Percentiles rank a stretch among this genome's conserved stretches.
phyloP scores from a whole-genome alignment of 2,797 vertebrate genomes.

The Chloroceryle amazona region DNA sequence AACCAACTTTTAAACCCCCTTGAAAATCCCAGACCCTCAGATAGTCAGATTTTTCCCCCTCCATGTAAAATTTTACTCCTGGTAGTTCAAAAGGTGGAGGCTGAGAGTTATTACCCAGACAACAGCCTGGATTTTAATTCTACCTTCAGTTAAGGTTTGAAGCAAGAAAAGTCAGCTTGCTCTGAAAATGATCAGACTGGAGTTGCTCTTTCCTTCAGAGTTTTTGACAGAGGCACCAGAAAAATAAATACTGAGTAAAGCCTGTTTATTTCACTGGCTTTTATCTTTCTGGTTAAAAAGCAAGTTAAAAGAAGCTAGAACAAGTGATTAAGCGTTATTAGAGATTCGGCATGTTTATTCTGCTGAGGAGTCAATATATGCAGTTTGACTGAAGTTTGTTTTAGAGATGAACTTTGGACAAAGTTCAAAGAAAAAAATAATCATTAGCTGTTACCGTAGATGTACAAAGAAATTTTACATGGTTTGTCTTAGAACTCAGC shows the following conservation, averaged over 20 bases:
- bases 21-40: not conserved
- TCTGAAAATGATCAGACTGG: not conserved
- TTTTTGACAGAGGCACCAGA: not conserved
- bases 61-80: not conserved
- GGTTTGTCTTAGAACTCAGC: not conserved
- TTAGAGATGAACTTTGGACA: constrained; percentile 60
- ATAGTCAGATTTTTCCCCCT: not conserved
- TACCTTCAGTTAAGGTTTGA: not conserved
- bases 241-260: not conserved
- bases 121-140: not conserved
- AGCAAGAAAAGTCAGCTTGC: not conserved
- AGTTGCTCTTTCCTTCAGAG: not conserved
- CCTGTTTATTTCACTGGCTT: not conserved
- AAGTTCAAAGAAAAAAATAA: constrained; percentile 56
- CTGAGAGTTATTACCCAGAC: not conserved
- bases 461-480: not conserved
- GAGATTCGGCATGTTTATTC: constrained; percentile 45
- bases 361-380: constrained; percentile 24
- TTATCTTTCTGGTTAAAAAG: constrained; percentile 38
- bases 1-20: not conserved
- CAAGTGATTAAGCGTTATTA: not conserved
- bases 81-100: not conserved
- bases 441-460: constrained; percentile 16
- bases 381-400: constrained; percentile 54
- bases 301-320: constrained; percentile 27